These are phyloP conservation scores for Terrapene triunguis DNA, from an alignment of 2,113 vertebrate genomes.

Conservation along the genomic window DNA sequence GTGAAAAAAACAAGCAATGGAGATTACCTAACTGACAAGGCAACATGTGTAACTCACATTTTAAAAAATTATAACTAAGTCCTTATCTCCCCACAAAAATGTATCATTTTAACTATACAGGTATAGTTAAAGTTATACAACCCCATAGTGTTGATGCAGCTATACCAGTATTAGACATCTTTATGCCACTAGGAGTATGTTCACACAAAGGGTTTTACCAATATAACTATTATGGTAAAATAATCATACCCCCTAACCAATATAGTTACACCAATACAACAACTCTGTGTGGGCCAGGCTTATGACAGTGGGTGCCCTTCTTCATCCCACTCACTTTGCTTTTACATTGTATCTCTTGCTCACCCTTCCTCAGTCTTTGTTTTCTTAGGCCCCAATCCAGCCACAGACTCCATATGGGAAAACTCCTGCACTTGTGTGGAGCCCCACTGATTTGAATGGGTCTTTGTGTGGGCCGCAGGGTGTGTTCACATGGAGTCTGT, in stretches of 20 bases:
- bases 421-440: not conserved
- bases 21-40: no score
- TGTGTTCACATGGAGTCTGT: not conserved
- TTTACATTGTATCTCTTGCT: not conserved
- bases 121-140: not conserved
- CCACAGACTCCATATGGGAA: not conserved
- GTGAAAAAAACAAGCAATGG: no score
- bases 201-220: not conserved
- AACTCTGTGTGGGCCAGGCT: not conserved
- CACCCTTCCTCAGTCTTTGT: not conserved
- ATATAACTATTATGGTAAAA: not conserved
- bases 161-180: not conserved
- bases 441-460: not conserved
- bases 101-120: not conserved
- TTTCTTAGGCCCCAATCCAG: not conserved
- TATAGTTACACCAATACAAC: not conserved
- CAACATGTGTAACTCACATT: no score
- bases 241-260: not conserved
- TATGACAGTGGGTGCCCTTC: not conserved
- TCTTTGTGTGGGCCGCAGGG: not conserved
- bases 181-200: not conserved
- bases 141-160: not conserved
- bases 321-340: not conserved
- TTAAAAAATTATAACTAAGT: no score
- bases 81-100: not conserved